phyloP scores from a whole-genome alignment of 2,888 invertebrate genomes.

The Petrolisthes cinctipes region DNA sequence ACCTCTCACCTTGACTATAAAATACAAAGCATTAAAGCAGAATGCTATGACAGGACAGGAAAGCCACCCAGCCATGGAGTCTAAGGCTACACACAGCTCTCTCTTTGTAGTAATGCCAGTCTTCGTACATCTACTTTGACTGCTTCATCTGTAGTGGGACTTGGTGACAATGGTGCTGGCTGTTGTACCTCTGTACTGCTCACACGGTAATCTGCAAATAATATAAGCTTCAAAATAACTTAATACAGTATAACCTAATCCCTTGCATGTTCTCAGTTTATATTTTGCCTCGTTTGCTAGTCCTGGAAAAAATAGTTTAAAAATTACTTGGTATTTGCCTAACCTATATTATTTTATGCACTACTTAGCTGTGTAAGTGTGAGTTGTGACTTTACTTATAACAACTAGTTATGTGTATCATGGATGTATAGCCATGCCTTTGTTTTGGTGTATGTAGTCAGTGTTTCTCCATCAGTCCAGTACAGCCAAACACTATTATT shows the following conservation, averaged over 20 bases:
- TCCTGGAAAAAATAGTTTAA: too few species aligned
- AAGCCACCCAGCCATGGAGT: background rate
- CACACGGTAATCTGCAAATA: constrained; percentile 45
- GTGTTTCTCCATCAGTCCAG: too few species aligned
- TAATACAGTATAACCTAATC: background rate
- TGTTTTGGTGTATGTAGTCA: too few species aligned
- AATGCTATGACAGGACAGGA: background rate
- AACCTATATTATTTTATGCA: too few species aligned
- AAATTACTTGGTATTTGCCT: too few species aligned
- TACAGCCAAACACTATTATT: too few species aligned
- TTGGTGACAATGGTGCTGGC: constrained; percentile 35
- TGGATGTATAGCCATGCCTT: too few species aligned
- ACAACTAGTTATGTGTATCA: too few species aligned
- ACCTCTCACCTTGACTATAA: too few species aligned
- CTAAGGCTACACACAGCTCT: constrained; percentile 46
- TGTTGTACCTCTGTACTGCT: constrained; percentile 39
- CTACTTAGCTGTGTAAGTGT: too few species aligned
- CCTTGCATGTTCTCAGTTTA: background rate
- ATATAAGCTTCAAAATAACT: background rate
- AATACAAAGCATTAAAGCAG: background rate
- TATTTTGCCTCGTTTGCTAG: too few species aligned
- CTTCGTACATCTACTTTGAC: constrained; percentile 53
- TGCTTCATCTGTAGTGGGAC: constrained; percentile 32
- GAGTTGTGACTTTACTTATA: too few species aligned
- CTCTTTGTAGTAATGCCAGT: constrained; percentile 46